These are phyloP conservation scores for Escarpia spicata DNA, from an alignment of 2,888 invertebrate genomes.

Conservation along the genomic window DNA sequence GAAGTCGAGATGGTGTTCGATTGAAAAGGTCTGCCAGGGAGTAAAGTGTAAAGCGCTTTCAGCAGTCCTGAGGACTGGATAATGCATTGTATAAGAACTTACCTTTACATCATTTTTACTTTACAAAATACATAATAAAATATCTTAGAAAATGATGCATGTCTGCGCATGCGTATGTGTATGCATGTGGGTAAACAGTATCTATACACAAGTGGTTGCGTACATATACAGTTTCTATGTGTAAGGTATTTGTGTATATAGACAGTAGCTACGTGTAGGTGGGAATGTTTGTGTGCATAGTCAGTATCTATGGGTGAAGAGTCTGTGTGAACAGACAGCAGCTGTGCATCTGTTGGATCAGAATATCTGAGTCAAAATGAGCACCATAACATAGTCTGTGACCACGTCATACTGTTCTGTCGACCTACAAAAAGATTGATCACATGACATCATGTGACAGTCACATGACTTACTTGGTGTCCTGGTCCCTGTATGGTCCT, in stretches of 20 bases:
- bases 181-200: background rate
- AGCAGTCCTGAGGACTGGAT: too few species aligned
- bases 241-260: background rate
- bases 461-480: conserved; percentile 46
- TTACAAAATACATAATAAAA: background rate
- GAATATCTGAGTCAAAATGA: background rate
- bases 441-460: background rate
- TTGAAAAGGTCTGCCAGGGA: too few species aligned
- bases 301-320: background rate
- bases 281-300: background rate
- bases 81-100: too few species aligned
- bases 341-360: background rate
- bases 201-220: background rate
- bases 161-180: background rate
- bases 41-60: too few species aligned
- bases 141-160: background rate
- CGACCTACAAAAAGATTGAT: too few species aligned
- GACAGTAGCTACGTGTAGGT: background rate
- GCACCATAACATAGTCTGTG: background rate
- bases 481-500: conserved; percentile 50
- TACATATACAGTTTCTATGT: background rate
- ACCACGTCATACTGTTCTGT: background rate
- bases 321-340: background rate
- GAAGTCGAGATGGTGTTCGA: too few species aligned
- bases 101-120: too few species aligned